Conservation (phyloP, 2,888 invertebrate species). For the Idaea straminata region DNA sequence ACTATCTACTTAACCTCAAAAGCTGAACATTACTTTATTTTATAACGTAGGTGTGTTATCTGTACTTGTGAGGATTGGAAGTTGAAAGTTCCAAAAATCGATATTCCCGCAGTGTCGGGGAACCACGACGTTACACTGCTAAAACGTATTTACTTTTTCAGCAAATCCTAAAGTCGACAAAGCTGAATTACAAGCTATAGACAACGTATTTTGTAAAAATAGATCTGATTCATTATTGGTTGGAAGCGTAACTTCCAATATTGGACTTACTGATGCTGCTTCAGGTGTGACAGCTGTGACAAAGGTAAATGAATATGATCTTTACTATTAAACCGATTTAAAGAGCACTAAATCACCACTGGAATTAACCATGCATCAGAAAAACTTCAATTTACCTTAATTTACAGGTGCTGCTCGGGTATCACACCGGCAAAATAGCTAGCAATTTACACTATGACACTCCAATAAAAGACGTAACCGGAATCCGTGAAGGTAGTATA, state of each 20-base stretch:
- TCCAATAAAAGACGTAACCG: slow-evolving; percentile 76
- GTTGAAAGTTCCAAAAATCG: too few relatives aligned
- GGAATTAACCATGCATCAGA: too few relatives aligned
- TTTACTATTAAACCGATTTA: not conserved
- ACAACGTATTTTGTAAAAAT: slow-evolving; percentile 77
- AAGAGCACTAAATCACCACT: too few relatives aligned
- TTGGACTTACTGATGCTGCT: slow-evolving; percentile 67
- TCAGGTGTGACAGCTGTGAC: slow-evolving; percentile 78
- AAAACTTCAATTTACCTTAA: not conserved
- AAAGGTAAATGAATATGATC: slow-evolving; percentile 62
- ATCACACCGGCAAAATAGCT: slow-evolving; percentile 84
- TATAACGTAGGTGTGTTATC: too few relatives aligned
- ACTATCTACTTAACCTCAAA: too few relatives aligned
- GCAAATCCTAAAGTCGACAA: slow-evolving; percentile 81
- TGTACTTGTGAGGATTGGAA: too few relatives aligned
- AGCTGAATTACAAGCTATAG: slow-evolving; percentile 82
- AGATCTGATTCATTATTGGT: slow-evolving; percentile 80
- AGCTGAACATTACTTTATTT: too few relatives aligned
- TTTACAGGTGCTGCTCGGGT: slow-evolving; percentile 78
- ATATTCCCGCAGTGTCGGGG: not conserved
- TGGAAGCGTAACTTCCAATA: slow-evolving; percentile 73
- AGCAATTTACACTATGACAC: slow-evolving; percentile 85
- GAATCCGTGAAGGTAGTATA: slow-evolving; percentile 74
- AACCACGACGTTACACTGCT: not conserved
- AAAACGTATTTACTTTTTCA: slow-evolving; percentile 21